Evolutionary conservation across 2,113 vertebrate species (phyloP), one percentile per base, ranked within the genome.

Genomic region (Thomomys bottae): DNA sequence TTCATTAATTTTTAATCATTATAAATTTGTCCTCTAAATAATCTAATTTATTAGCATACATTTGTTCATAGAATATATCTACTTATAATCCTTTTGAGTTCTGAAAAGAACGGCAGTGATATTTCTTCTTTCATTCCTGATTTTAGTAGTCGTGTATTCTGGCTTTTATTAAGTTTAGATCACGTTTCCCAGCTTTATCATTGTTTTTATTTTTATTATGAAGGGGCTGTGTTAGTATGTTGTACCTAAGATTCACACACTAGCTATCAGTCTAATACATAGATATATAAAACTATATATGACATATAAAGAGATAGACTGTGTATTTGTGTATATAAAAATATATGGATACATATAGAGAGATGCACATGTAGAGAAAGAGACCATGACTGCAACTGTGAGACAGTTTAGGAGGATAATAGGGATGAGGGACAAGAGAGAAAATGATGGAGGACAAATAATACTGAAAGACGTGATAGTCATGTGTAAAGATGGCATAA

Each of bases 1-100:
- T 78, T 91, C 38, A 78, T 67, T 84, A 59, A 90, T 71, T 84
- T 88, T 38, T 88, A 34, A 75, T 54, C 71, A 64, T 30, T 66
- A 8, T 83, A 30, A 76, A 24, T 63, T 23, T 68, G 91, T 84
- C 7, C 83, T 84, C 45, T 84, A 81, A 76, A 40, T 54, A 85
- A 14, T 73, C 45, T 64, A 72, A 45, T 49, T 88, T 70, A 6
- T 88, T 59, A 75, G 5, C 21, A 70, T 79, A 64, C 72, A 75
- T 23, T 40, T 79, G 5, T 63, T 72, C 38, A 82, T 45, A n/a
- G 26, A 40, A 86, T 49, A 24, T 9, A 64, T 76, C 18, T 6
- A 30, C 30, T 68, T 81, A 67, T 64, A 70, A 86, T 45, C 6
- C 18, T 94, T 71, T 86, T 70, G 38, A 34, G 78, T 54, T 82